Evolutionary conservation across 2,113 vertebrate species (phyloP).

Genomic region (Speoplatyrhinus poulsoni): DNA sequence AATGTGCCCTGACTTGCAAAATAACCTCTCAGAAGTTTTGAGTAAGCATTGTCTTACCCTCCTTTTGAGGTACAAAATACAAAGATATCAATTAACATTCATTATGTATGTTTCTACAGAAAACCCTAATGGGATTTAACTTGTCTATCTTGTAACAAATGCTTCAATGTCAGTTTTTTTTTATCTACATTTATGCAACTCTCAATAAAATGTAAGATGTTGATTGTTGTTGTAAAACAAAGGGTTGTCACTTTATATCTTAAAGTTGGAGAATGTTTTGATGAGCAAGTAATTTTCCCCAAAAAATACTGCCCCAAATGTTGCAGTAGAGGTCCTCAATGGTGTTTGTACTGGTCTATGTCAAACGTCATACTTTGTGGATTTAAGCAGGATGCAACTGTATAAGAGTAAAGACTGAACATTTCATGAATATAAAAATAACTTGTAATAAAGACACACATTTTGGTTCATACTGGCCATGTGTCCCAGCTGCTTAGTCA

Average conservation of each 20-base stretch:
- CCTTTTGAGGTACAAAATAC: neutral
- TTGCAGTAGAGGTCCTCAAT: neutral
- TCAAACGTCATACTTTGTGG: constrained; percentile 5
- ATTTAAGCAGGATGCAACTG: neutral
- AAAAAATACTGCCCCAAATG: neutral
- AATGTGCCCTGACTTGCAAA: too few relatives aligned
- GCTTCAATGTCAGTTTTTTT: neutral
- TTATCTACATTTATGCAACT: neutral
- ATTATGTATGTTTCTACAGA: too few relatives aligned
- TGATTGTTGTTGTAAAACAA: neutral
- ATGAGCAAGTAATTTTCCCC: neutral
- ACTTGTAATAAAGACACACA: too few relatives aligned
- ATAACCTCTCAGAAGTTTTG: too few relatives aligned
- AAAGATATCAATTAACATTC: neutral
- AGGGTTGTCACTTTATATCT: neutral
- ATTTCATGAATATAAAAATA: neutral
- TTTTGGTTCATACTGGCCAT: neutral
- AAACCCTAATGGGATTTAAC: too few relatives aligned
- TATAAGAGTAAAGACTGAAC: constrained; percentile 7
- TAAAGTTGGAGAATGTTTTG: neutral
- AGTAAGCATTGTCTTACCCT: too few relatives aligned
- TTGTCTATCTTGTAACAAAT: too few relatives aligned
- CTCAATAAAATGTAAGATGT: neutral
- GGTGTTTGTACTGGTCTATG: constrained; percentile 9
- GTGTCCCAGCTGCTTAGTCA: neutral